phyloP scores from a whole-genome alignment of 2,888 invertebrate genomes.

The Mayetiola destructor region DNA sequence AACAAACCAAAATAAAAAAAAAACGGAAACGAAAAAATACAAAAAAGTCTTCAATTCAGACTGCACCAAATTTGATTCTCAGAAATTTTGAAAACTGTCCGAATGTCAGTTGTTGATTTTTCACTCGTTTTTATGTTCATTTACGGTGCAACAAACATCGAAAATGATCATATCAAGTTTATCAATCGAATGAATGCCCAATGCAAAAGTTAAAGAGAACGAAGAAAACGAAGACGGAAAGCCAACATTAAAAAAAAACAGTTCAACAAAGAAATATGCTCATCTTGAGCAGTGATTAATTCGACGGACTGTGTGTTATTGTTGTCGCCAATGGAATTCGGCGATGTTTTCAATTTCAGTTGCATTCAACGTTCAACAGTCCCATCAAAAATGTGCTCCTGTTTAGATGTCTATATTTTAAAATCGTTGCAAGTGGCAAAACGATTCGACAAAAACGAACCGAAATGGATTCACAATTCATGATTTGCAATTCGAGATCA shows the following conservation, averaged over 20 bases:
- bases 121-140: no score
- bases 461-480: no score
- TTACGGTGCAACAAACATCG: no score
- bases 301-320: constrained; percentile 10
- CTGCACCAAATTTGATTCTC: no score
- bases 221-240: not conserved
- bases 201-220: not conserved
- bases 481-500: no score
- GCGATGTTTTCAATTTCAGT: no score
- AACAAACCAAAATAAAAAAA: no score
- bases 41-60: no score
- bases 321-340: constrained; percentile 7
- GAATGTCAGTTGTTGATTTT: no score
- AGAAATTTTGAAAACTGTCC: no score
- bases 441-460: not conserved
- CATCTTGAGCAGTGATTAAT: constrained; percentile 4
- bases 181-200: not conserved
- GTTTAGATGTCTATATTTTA: constrained; percentile 7
- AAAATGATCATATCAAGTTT: not conserved
- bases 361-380: not conserved
- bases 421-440: not conserved
- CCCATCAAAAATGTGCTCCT: no score
- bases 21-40: no score
- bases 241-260: not conserved
- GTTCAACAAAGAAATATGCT: not conserved